Base-by-base conservation (phyloP, 2,797 vertebrate species). In the Paguma larvata region DNA sequence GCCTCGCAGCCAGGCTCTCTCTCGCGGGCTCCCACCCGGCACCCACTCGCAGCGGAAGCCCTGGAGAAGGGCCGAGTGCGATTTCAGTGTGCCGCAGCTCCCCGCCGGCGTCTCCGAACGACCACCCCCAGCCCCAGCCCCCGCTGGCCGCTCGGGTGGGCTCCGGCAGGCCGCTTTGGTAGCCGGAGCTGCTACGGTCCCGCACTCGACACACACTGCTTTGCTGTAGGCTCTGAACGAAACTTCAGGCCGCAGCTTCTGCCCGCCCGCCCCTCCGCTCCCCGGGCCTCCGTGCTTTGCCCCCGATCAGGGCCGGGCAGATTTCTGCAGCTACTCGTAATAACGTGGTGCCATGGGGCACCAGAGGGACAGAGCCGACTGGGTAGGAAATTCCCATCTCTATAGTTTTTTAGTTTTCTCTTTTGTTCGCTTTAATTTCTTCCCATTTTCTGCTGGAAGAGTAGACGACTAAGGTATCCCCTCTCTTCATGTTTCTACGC, bases 181-280 rank as follows among this genome's bases (percentile, higher is more conserved):
- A 97, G 93, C 93, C 78, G 87, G 32, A 48, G 56, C 32, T 65
- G 62, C 75, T 62, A 21, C 1, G 32, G 30, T 51, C 85, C 93
- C 88, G 59, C 9, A 23, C 18, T 86, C 86, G 38, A 51, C 65
- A 70, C 3, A 63, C 15, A n/a, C 0, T 14, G 78, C 77, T 96
- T 97, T 97, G 97, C 94, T 97, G 92, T 51, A 70, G 79, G 32
- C 38, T 88, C 89, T 79, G 93, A 97, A 94, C 38, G 62, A 53
- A 96, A 93, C 86, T 90, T 93, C 3, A 62, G 41, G 77, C 87
- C 48, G 3, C 62, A 41, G 93, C 38, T 88, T 84, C 94, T 80
- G 59, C 79, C 87, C 80, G 79, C 73, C 85, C 18, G 19, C 44
- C 41, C 46, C 46, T 85, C 48, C 1, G 79, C 67, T 59, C 83